phyloP scores from a whole-genome alignment of 2,113 vertebrate species.

The Pogona vitticeps region DNA sequence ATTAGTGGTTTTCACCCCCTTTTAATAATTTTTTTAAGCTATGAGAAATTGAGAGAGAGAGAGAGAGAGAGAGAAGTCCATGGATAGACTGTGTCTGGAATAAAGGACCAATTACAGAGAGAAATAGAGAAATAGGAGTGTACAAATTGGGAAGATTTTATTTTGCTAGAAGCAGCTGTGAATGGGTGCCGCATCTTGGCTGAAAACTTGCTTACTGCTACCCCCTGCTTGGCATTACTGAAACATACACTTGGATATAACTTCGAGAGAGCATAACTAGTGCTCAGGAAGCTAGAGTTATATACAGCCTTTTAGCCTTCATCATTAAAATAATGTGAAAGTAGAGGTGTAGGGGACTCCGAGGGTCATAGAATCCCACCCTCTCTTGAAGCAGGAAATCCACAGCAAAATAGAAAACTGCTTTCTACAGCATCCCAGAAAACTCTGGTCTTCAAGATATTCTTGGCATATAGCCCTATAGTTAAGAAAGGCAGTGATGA shows the following conservation, averaged over 20 bases:
- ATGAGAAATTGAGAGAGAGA: conserved; percentile 62
- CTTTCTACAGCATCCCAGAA: too few relatives aligned
- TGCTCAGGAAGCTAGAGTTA: not conserved
- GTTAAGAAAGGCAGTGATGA: too few relatives aligned
- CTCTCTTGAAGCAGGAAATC: too few relatives aligned
- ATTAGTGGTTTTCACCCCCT: not conserved
- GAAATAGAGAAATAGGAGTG: conserved; percentile 17
- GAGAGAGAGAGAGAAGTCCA: conserved; percentile 65
- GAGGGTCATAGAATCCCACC: too few relatives aligned
- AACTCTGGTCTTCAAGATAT: too few relatives aligned
- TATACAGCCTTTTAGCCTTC: not conserved
- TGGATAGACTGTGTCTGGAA: conserved; percentile 42
- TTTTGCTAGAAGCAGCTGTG: not conserved
- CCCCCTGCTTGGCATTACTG: not conserved
- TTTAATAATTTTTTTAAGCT: not conserved
- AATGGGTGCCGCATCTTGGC: not conserved
- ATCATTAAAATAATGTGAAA: not conserved
- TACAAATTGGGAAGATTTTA: too few relatives aligned
- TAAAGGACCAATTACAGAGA: conserved; percentile 54
- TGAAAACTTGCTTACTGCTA: conserved; percentile 6
- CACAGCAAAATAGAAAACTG: too few relatives aligned
- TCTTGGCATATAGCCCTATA: too few relatives aligned
- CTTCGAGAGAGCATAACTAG: not conserved
- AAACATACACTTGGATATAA: not conserved
- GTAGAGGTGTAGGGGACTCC: too few relatives aligned